Evolutionary conservation across 2,888 invertebrate species (phyloP).

Genomic region (Craniophora ligustri): DNA sequence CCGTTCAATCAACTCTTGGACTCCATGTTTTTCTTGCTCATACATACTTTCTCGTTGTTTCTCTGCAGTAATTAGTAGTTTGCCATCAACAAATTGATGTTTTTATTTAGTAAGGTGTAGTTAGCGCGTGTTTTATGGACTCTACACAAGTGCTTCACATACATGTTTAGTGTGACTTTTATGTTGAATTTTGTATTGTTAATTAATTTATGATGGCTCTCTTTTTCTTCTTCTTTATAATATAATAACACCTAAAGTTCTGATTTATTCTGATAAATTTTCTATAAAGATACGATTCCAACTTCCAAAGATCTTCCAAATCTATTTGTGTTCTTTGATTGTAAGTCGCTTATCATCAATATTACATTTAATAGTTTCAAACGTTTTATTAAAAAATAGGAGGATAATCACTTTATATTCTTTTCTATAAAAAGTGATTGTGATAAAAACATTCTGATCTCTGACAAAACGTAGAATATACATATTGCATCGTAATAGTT

Average conservation of each 20-base stretch:
- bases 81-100: constrained; percentile 41
- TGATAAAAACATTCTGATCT: background rate
- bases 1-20: constrained; percentile 43
- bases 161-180: constrained; percentile 32
- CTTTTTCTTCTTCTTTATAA: constrained; percentile 43
- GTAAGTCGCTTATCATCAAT: constrained; percentile 10
- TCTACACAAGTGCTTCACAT: constrained; percentile 27
- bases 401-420: too few species aligned
- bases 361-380: constrained; percentile 21
- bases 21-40: constrained; percentile 32
- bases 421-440: background rate
- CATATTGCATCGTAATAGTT: background rate
- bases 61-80: constrained; percentile 43
- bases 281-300: constrained; percentile 18
- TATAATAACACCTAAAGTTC: constrained; percentile 35
- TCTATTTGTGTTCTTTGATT: constrained; percentile 10
- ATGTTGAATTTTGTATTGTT: constrained; percentile 50
- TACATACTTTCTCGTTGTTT: constrained; percentile 46
- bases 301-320: too few species aligned
- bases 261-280: constrained; percentile 33
- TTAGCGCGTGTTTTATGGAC: constrained; percentile 45
- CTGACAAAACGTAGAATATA: background rate
- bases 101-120: constrained; percentile 23
- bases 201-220: constrained; percentile 56
- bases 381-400: constrained; percentile 30